These are phyloP conservation scores for Callorhinus ursinus DNA, from an alignment of 2,113 vertebrate genomes.

Conservation along the genomic window DNA sequence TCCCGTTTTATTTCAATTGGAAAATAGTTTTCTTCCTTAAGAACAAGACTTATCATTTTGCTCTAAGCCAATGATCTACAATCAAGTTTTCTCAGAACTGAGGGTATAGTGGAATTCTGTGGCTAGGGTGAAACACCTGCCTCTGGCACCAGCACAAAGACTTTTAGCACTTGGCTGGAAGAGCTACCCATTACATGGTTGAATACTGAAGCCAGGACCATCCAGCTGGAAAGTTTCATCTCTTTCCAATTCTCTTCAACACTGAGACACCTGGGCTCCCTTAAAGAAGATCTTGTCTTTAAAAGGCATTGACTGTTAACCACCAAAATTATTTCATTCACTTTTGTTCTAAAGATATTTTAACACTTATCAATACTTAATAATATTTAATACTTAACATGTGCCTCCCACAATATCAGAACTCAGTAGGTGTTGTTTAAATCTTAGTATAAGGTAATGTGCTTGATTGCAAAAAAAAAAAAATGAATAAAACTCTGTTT, in stretches of 20 bases:
- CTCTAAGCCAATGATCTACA: neutral
- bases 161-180: neutral
- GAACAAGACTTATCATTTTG: neutral
- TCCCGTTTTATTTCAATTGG: neutral
- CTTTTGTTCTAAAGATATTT: conserved; percentile 41
- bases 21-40: conserved; percentile 19
- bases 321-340: neutral
- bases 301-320: neutral
- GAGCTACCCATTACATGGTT: neutral
- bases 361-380: neutral
- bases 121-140: neutral
- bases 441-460: neutral
- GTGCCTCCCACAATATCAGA: neutral
- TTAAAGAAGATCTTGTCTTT: neutral
- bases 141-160: neutral
- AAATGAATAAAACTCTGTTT: neutral
- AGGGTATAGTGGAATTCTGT: neutral
- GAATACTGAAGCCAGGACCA: neutral
- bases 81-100: neutral
- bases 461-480: neutral
- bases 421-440: neutral
- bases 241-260: neutral
- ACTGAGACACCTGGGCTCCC: neutral
- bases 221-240: neutral
- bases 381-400: neutral